phyloP scores from a whole-genome alignment of 2,888 invertebrate genomes.

The Mystacides longicornis region DNA sequence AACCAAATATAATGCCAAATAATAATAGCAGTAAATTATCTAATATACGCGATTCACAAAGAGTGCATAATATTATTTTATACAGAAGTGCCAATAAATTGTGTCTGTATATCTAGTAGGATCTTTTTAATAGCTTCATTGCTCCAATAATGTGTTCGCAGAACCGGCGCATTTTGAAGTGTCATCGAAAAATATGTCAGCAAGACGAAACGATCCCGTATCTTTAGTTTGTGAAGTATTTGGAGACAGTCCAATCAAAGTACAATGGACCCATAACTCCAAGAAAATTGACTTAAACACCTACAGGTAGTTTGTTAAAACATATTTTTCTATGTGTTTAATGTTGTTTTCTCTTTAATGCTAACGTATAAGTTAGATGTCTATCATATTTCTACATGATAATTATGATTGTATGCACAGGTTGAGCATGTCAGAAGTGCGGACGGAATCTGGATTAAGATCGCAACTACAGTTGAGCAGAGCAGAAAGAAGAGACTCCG shows the following conservation, averaged over 20 bases:
- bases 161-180: conserved; percentile 73
- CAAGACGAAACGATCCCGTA: conserved; percentile 63
- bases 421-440: conserved; percentile 62
- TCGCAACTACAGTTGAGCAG: conserved; percentile 61
- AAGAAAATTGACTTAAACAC: conserved; percentile 60
- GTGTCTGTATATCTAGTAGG: no score
- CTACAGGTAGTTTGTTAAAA: conserved; percentile 52
- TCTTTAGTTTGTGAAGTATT: conserved; percentile 69
- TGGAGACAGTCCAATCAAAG: conserved; percentile 75
- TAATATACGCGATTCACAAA: no score
- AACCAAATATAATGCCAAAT: no score
- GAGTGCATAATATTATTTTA: no score
- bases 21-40: no score
- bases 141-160: no score
- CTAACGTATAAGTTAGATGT: not conserved
- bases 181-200: conserved; percentile 68
- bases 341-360: no score
- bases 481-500: conserved; percentile 67
- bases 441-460: conserved; percentile 62
- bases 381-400: not conserved
- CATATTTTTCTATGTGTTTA: no score
- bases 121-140: no score
- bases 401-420: conserved; percentile 28
- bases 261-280: conserved; percentile 73
- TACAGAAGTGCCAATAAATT: no score